Percentiles rank a stretch among this genome's conserved stretches.
These are phyloP conservation scores for Aphelenchoides besseyi DNA, from an alignment of 1,140 invertebrate genomes.

Conservation along the genomic window DNA sequence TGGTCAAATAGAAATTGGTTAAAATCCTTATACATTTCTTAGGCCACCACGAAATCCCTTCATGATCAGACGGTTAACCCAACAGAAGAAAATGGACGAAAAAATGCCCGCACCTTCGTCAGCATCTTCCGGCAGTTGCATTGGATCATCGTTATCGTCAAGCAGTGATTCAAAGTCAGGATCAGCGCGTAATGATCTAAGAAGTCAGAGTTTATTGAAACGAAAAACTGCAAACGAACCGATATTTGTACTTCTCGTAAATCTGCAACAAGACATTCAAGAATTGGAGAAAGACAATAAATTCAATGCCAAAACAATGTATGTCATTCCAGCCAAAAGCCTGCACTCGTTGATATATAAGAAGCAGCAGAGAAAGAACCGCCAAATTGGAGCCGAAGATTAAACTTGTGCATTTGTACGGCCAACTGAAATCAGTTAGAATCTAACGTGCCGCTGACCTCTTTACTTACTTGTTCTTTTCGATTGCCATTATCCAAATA, in stretches of 20 bases:
- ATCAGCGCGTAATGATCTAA: conserved; percentile 16
- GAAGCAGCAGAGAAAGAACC: conserved; percentile 22
- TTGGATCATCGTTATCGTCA: conserved; percentile 33
- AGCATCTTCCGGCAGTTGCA: conserved; percentile 22
- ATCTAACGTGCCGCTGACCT: neutral
- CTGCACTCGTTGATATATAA: conserved; percentile 29
- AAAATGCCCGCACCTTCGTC: conserved; percentile 46
- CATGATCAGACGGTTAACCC: conserved; percentile 52
- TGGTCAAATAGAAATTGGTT: too few relatives aligned
- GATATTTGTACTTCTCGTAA: conserved; percentile 14
- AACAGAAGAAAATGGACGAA: conserved; percentile 58
- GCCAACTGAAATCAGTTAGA: neutral
- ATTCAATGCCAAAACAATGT: conserved; percentile 21
- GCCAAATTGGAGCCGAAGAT: conserved; percentile 2
- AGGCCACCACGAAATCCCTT: conserved; percentile 53
- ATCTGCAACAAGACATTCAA: conserved; percentile 6
- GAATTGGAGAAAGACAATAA: neutral
- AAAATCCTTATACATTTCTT: conserved; percentile 35
- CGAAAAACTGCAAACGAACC: conserved; percentile 30
- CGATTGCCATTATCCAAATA: conserved; percentile 29
- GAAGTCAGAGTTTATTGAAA: neutral
- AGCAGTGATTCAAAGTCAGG: neutral
- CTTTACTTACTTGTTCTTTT: conserved; percentile 34
- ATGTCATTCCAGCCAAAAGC: conserved; percentile 4
- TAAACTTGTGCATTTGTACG: conserved; percentile 18